Percentiles rank a stretch among this genome's conserved stretches.
These are phyloP conservation scores for Argyrosomus japonicus DNA, from an alignment of 2,113 vertebrate species.

Conservation along the genomic window DNA sequence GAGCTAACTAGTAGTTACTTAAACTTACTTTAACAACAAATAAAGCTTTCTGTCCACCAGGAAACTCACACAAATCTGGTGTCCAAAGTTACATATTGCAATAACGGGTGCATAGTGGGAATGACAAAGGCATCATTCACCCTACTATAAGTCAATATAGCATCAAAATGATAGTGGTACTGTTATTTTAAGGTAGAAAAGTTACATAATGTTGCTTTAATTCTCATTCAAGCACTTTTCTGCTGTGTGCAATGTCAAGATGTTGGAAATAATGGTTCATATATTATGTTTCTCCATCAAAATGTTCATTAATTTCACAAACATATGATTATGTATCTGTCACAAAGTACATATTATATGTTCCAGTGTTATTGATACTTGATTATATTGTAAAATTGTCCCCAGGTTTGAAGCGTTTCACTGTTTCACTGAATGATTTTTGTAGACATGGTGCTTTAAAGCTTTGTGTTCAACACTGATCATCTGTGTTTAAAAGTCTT, in stretches of 20 bases:
- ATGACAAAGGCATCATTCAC: too few relatives aligned
- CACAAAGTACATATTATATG: not conserved
- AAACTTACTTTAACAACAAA: too few relatives aligned
- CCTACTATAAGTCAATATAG: too few relatives aligned
- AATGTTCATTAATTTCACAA: not conserved
- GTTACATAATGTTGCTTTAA: not conserved
- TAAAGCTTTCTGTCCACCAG: too few relatives aligned
- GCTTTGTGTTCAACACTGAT: too few relatives aligned
- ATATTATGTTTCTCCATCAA: not conserved
- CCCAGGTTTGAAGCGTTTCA: not conserved
- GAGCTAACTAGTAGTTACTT: too few relatives aligned
- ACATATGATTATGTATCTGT: not conserved
- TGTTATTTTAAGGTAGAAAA: too few relatives aligned
- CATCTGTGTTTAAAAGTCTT: not conserved
- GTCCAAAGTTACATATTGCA: too few relatives aligned
- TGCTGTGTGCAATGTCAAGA: not conserved
- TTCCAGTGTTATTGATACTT: not conserved
- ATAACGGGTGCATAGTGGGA: too few relatives aligned
- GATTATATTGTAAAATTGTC: not conserved
- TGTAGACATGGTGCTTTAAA: not conserved
- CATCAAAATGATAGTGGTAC: too few relatives aligned
- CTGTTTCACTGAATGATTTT: not conserved
- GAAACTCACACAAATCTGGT: too few relatives aligned
- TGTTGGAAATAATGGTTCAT: not conserved
- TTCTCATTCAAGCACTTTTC: slow-evolving; percentile 23